Percentiles rank a stretch among this genome's conserved stretches.
These are phyloP conservation scores for Cephalopterus ornatus DNA, from an alignment of 2,113 vertebrate genomes.

Conservation along the genomic window DNA sequence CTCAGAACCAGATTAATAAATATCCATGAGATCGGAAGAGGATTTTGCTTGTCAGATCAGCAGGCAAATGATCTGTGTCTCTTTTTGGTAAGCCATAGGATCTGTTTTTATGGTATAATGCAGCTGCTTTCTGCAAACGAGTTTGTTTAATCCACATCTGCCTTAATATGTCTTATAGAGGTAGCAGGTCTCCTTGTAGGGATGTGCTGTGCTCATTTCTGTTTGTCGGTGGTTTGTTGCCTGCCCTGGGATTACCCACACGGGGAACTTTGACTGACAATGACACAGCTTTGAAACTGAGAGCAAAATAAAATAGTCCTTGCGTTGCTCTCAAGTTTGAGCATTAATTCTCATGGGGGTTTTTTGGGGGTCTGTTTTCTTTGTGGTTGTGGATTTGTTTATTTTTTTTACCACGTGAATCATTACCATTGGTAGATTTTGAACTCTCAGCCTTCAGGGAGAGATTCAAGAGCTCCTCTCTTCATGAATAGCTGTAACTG, in stretches of 20 bases:
- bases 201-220: rapidly evolving
- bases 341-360: neutral
- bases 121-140: neutral
- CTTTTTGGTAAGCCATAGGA: neutral
- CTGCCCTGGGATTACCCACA: neutral
- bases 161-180: neutral
- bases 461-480: neutral
- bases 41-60: neutral
- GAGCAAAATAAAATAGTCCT: neutral
- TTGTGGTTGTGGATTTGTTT: neutral
- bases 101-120: neutral
- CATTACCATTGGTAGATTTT: neutral
- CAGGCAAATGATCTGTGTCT: neutral
- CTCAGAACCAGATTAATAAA: neutral
- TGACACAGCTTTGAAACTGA: neutral
- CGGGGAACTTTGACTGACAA: neutral
- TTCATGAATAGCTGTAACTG: neutral
- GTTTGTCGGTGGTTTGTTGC: neutral
- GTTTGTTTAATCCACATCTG: neutral
- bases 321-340: neutral
- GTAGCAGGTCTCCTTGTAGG: neutral
- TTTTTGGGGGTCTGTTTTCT: neutral
- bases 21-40: neutral
- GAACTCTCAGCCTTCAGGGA: neutral
- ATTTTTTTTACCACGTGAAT: neutral